These are phyloP conservation scores for Anastrepha ludens DNA, from an alignment of 1,140 invertebrate species.

Conservation along the genomic window DNA sequence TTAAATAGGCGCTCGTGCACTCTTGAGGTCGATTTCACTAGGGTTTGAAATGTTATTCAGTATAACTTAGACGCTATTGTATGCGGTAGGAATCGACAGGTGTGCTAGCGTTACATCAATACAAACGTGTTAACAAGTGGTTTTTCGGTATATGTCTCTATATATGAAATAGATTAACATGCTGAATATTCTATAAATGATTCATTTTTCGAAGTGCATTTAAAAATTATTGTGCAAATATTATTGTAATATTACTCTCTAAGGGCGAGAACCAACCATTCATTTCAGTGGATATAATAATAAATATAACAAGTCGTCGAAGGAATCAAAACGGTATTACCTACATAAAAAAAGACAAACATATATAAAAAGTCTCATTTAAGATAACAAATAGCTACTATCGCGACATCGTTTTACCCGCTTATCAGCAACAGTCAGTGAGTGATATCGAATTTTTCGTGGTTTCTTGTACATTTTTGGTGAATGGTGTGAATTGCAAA, in stretches of 20 bases:
- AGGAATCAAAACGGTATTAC: neutral
- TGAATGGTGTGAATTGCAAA: conserved; percentile 7
- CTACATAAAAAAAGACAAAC: neutral
- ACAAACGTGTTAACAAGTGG: neutral
- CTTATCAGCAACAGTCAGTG: conserved; percentile 36
- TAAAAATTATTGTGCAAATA: neutral
- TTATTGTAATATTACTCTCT: neutral
- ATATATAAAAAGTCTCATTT: neutral
- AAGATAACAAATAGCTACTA: conserved; percentile 26
- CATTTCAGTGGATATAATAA: too few relatives aligned
- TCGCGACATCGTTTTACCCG: neutral
- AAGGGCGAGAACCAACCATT: neutral
- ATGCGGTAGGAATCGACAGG: conserved; percentile 24
- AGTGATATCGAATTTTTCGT: conserved; percentile 16
- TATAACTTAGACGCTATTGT: conserved; percentile 8
- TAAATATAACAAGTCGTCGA: neutral
- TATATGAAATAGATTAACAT: neutral
- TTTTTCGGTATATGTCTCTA: neutral
- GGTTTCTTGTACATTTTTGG: conserved; percentile 26
- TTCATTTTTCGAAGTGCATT: neutral
- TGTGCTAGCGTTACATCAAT: conserved; percentile 7
- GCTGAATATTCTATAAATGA: conserved; percentile 6
- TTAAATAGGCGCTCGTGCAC: neutral
- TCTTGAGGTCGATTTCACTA: neutral
- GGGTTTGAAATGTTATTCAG: neutral